Evolutionary conservation across 2,888 invertebrate genomes (phyloP), one percentile per base, ranked within the genome.

Genomic region (Cerceris rybyensis): DNA sequence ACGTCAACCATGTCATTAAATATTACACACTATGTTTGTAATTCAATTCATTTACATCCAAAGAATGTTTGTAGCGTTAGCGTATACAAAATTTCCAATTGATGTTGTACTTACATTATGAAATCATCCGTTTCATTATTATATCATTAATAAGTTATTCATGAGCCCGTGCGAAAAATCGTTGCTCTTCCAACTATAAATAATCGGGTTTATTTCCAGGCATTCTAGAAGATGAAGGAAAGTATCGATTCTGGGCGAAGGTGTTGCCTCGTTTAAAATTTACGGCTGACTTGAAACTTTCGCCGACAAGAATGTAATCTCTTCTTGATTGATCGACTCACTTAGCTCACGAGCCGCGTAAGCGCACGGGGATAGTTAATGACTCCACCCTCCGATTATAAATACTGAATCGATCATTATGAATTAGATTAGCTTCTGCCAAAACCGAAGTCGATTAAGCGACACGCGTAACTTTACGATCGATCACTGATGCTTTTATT

Each of bases 281-380:
- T 84, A 83, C 67, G 65, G 66, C 78, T 49, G 71, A 74, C 67
- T 84, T 59, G 80, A 70, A 76, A 84, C 60, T 81, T 83, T 76
- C 55, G 77, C 78, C 54, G 67, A 76, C 72, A 72, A 78, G 76
- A 77, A 84, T 76, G 72, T 84, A 84, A 81, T 83, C 84, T 83
- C 84, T 76, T 55, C 76, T 78, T 83, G 84, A 83, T 84, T 84
- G 83, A 83, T 84, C 63, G 81, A 76, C 75, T 84, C 71, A 60
- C 75, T 83, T 76, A 52, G 67, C 49, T 61, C 60, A 58, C 28
- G 28, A 66, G 70, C 75, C 73, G 70, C 81, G 81, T 83, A 83
- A 78, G 73, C 78, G 64, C 42, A 57, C 50, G 14, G 43, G 46
- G 64, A 66, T 55, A 67, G 65, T 75, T 71, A 58, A 58, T 66